Percentiles rank a stretch among this genome's conserved stretches.
These are phyloP conservation scores for Platanista minor DNA, from an alignment of 2,113 vertebrate species.

Conservation along the genomic window DNA sequence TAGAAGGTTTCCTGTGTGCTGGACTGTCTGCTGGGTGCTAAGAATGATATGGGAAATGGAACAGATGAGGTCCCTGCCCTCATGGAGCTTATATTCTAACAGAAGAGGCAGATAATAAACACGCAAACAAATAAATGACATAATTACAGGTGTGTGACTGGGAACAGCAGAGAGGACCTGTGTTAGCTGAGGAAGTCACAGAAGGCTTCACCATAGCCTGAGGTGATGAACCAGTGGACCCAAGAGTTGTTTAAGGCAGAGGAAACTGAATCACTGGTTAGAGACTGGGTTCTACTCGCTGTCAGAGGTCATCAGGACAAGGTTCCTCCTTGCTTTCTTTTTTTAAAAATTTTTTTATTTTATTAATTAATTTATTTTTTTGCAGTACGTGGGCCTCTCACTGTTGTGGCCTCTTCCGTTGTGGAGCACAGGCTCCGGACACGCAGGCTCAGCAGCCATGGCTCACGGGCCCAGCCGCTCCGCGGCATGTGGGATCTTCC, in stretches of 20 bases:
- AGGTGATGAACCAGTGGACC: neutral
- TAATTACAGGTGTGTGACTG: neutral
- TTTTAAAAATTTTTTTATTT: too few species aligned
- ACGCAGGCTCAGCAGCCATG: too few species aligned
- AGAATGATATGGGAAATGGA: neutral
- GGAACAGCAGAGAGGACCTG: neutral
- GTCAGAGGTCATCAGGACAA: slow-evolving; percentile 3
- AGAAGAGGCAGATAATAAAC: neutral
- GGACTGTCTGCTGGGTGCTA: neutral
- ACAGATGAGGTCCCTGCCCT: neutral
- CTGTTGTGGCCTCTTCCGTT: too few species aligned
- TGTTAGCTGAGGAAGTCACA: neutral
- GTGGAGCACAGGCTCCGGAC: too few species aligned
- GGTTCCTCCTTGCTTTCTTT: slow-evolving; percentile 17
- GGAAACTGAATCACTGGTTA: neutral
- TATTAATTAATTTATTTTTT: too few species aligned
- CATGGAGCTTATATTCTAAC: neutral
- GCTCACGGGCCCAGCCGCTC: too few species aligned
- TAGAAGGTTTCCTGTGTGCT: neutral
- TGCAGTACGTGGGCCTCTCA: too few species aligned
- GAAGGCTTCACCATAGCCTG: neutral
- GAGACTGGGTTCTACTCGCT: neutral
- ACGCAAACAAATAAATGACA: neutral
- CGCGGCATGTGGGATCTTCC: too few species aligned
- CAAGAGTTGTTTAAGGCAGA: neutral